phyloP scores from a whole-genome alignment of 2,888 invertebrate species.

The Lymantria dispar region DNA sequence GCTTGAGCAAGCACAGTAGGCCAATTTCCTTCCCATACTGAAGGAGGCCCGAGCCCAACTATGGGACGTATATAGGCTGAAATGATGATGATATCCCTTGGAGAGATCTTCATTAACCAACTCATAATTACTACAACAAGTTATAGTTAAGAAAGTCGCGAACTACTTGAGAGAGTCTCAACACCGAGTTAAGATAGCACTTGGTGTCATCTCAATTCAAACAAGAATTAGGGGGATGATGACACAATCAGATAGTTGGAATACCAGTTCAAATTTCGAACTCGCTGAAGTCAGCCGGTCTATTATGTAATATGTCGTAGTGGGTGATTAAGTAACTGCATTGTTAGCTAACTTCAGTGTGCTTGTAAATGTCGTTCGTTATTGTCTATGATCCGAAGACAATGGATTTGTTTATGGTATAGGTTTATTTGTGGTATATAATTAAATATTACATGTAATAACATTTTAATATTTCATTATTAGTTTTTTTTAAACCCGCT shows the following conservation, averaged over 20 bases:
- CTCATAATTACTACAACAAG: no score
- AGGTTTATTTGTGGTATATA: background rate
- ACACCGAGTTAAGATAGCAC: background rate
- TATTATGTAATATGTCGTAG: background rate
- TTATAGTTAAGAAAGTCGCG: no score
- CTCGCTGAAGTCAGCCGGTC: background rate
- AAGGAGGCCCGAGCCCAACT: no score
- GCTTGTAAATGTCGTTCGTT: background rate
- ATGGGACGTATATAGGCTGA: no score
- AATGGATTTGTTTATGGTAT: background rate
- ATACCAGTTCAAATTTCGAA: conserved; percentile 5
- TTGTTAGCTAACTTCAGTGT: conserved; percentile 1
- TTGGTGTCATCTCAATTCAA: background rate
- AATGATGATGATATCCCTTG: no score
- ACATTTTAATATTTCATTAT: no score
- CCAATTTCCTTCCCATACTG: no score
- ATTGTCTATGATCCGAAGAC: background rate
- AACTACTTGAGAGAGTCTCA: background rate
- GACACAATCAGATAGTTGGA: conserved; percentile 7
- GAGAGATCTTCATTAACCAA: no score
- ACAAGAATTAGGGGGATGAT: conserved; percentile 3
- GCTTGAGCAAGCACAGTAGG: no score
- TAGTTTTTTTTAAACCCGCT: no score
- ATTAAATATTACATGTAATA: no score
- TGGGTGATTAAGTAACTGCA: background rate